phyloP scores from a whole-genome alignment of 2,888 invertebrate species.

The Aspidiotus destructor region DNA sequence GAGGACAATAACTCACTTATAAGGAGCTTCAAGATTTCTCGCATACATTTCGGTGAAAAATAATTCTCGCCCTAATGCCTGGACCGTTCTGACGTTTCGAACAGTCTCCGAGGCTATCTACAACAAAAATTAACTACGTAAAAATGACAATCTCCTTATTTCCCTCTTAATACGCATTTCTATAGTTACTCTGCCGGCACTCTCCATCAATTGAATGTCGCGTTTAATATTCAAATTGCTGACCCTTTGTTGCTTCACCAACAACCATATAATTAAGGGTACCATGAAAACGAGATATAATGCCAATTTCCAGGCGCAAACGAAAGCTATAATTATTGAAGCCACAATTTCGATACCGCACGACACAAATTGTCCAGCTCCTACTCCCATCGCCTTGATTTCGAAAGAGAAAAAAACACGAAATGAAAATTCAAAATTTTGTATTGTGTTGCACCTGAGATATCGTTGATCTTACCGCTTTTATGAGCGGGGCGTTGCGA shows the following conservation, averaged over 20 bases:
- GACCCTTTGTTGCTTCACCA: slow-evolving; percentile 42
- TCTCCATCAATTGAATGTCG: slow-evolving; percentile 45
- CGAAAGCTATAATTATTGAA: slow-evolving; percentile 40
- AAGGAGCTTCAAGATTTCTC: slow-evolving; percentile 41
- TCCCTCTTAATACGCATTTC: too few relatives aligned
- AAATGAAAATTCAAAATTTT: too few relatives aligned
- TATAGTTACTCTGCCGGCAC: slow-evolving; percentile 28
- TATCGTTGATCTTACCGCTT: slow-evolving; percentile 38
- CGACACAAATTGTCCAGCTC: slow-evolving; percentile 42
- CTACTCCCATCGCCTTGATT: slow-evolving; percentile 43
- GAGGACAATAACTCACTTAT: slow-evolving; percentile 39
- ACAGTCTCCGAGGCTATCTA: slow-evolving; percentile 45
- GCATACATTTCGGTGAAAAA: slow-evolving; percentile 42
- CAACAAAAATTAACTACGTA: slow-evolving; percentile 15
- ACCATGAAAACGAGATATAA: slow-evolving; percentile 41
- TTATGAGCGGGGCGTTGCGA: slow-evolving; percentile 44
- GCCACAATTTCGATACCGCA: slow-evolving; percentile 41
- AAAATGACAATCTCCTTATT: not conserved
- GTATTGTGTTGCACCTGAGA: not conserved
- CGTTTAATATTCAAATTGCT: slow-evolving; percentile 43
- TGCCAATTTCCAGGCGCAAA: slow-evolving; percentile 43
- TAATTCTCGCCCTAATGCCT: slow-evolving; percentile 42
- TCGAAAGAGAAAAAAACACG: too few relatives aligned
- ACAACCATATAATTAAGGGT: slow-evolving; percentile 42
- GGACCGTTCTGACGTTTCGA: slow-evolving; percentile 44